Percentiles rank a stretch among this genome's conserved stretches.
Evolutionary conservation across 2,797 vertebrate species (phyloP).

Genomic region (Rousettus madagascariensis): DNA sequence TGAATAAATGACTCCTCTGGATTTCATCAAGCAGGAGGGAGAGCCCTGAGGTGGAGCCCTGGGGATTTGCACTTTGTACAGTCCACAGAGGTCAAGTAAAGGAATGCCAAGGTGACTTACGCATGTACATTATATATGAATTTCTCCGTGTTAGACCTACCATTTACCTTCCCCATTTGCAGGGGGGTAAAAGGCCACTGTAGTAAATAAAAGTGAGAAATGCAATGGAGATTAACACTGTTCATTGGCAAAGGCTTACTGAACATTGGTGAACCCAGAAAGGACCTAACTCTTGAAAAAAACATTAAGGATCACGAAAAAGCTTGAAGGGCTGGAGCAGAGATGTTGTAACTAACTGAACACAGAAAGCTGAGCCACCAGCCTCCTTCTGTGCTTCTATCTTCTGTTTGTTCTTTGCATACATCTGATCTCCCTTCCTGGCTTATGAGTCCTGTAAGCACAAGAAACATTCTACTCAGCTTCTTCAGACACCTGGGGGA

Average conservation of each 20-base stretch:
- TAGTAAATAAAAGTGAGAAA: neutral
- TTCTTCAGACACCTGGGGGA: neutral
- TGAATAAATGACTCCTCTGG: neutral
- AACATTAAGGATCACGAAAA: neutral
- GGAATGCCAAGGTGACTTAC: neutral
- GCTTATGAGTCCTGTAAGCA: neutral
- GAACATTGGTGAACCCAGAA: neutral
- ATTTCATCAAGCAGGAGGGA: neutral
- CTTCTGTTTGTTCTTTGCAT: neutral
- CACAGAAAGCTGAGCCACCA: neutral
- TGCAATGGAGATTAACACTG: neutral
- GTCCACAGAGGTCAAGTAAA: neutral
- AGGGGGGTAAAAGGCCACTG: neutral
- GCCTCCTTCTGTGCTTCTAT: neutral
- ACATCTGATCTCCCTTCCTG: neutral
- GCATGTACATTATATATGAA: neutral
- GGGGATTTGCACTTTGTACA: neutral
- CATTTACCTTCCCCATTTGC: neutral
- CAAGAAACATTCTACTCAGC: neutral
- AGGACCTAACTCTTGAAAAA: slow-evolving; percentile 22
- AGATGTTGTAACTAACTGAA: neutral
- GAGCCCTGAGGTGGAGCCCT: neutral
- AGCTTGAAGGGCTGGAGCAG: neutral
- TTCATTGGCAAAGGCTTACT: neutral
- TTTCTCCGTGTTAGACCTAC: slow-evolving; percentile 6